Conservation (phyloP, 2,113 vertebrate genomes). For the Sinosuthora webbiana region DNA sequence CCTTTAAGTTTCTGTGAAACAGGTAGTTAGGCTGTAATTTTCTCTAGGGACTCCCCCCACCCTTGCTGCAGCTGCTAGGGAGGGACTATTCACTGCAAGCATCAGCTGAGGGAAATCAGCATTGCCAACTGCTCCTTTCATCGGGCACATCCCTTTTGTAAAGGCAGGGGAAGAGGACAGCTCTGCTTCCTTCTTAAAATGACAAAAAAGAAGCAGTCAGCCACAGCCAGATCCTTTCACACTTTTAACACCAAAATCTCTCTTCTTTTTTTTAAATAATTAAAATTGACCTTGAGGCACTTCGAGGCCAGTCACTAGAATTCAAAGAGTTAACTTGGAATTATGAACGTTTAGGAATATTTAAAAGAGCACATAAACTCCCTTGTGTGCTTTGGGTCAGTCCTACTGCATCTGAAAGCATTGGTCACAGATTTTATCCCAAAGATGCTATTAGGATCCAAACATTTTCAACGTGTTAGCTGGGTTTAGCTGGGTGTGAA, state of each 20-base stretch:
- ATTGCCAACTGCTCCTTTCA: neutral
- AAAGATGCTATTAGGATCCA: neutral
- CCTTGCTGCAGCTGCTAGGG: neutral
- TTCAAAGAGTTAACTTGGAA: neutral
- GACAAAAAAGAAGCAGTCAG: neutral
- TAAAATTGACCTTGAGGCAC: neutral
- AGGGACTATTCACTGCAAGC: neutral
- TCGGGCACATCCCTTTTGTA: neutral
- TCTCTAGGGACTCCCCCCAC: fast-evolving
- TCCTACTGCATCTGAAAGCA: neutral
- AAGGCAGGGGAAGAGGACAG: neutral
- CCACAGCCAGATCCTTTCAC: neutral
- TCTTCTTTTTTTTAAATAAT: neutral
- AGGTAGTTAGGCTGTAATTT: neutral
- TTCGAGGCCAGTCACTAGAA: neutral
- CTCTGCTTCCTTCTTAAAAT: slow-evolving; percentile 1
- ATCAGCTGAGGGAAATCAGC: neutral
- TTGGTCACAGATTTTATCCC: neutral
- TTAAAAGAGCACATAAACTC: neutral
- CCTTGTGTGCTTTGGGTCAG: neutral
- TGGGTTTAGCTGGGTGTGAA: neutral
- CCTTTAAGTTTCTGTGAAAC: neutral
- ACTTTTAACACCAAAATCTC: neutral
- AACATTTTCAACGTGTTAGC: neutral
- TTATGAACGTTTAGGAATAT: neutral